phyloP scores from a whole-genome alignment of 2,797 vertebrate species.

The Channallabes apus region DNA sequence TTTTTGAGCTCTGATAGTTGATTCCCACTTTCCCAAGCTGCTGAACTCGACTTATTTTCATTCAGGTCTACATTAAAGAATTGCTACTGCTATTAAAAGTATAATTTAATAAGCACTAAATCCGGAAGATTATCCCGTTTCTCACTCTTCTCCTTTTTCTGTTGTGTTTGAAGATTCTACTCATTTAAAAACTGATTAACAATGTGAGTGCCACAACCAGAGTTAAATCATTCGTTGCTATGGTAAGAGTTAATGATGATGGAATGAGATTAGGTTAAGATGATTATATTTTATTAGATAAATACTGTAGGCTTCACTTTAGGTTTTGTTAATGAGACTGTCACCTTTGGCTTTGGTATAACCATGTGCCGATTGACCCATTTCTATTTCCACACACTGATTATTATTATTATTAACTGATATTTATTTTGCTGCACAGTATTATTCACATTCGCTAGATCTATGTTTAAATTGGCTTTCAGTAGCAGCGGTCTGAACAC shows the following conservation, averaged over 20 bases:
- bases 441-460: not conserved
- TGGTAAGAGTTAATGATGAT: not conserved
- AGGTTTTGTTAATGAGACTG: not conserved
- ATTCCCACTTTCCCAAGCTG: not conserved
- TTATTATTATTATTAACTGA: too few species aligned
- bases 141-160: not conserved
- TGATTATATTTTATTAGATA: constrained; percentile 6
- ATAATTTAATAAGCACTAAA: not conserved
- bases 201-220: too few species aligned
- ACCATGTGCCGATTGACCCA: not conserved
- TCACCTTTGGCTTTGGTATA: not conserved
- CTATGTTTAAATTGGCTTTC: not conserved
- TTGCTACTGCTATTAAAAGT: not conserved
- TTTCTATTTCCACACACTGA: not conserved
- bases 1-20: not conserved
- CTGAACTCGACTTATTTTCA: not conserved
- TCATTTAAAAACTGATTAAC: too few species aligned
- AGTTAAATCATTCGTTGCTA: not conserved
- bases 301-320: not conserved
- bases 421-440: not conserved
- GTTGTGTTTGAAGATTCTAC: not conserved
- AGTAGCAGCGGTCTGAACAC: not conserved
- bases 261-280: constrained; percentile 6
- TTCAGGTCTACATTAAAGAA: not conserved
- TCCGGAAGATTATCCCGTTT: not conserved